A percentile compares a stretch with the other conserved stretches of the same genome.
These are phyloP conservation scores for Nezara viridula DNA, from an alignment of 2,888 invertebrate genomes.

Conservation along the genomic window DNA sequence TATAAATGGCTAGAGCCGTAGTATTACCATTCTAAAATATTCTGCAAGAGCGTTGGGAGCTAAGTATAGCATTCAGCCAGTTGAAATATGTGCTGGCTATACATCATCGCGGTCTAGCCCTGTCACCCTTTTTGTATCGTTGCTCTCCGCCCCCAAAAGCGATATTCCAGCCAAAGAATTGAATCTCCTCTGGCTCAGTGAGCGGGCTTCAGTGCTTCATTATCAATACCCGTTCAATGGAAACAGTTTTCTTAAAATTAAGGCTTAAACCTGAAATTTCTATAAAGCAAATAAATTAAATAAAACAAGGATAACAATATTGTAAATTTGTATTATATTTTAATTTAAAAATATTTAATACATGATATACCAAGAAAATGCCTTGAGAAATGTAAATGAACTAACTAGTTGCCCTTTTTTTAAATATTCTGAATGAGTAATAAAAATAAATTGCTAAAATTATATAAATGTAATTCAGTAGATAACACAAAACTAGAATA, in stretches of 20 bases:
- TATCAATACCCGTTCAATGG: background rate
- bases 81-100: constrained; percentile 18
- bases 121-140: constrained; percentile 4
- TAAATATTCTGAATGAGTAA: too few relatives aligned
- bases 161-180: background rate
- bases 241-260: background rate
- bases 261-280: background rate
- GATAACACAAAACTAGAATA: too few relatives aligned
- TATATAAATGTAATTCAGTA: too few relatives aligned
- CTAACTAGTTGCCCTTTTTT: too few relatives aligned
- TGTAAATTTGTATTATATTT: too few relatives aligned
- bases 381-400: too few relatives aligned
- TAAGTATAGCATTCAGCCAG: background rate
- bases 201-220: background rate
- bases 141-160: background rate
- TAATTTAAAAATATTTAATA: too few relatives aligned
- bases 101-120: background rate
- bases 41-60: background rate
- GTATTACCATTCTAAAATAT: constrained; percentile 2
- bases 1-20: background rate
- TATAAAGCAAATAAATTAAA: too few relatives aligned
- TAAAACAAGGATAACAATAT: too few relatives aligned
- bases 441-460: too few relatives aligned
- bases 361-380: too few relatives aligned
- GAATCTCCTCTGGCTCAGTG: constrained; percentile 3